These are phyloP conservation scores for Mandrillus leucophaeus DNA, from an alignment of 2,113 vertebrate species.

Conservation along the genomic window DNA sequence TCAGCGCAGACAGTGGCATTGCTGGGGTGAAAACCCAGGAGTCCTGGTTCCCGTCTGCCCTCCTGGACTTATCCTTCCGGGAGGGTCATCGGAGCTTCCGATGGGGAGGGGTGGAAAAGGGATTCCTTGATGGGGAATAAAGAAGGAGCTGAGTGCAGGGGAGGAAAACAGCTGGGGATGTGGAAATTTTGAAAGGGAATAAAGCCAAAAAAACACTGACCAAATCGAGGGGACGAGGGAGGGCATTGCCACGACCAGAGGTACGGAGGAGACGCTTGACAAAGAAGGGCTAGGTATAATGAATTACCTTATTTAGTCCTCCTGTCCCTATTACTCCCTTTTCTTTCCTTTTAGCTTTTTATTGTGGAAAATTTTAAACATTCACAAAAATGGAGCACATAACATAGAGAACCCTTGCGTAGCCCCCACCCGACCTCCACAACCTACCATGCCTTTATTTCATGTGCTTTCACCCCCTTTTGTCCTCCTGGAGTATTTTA, in stretches of 20 bases:
- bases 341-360: not conserved
- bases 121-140: not conserved
- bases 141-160: not conserved
- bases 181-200: not conserved
- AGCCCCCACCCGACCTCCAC: not conserved
- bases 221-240: not conserved
- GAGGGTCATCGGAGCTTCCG: not conserved
- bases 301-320: not conserved
- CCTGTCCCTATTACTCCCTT: not conserved
- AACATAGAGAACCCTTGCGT: not conserved
- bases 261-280: not conserved
- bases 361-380: not conserved
- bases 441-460: not conserved
- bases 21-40: not conserved
- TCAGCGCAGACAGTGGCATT: not conserved
- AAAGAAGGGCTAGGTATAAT: not conserved
- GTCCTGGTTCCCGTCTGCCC: not conserved
- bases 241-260: not conserved
- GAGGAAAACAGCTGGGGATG: not conserved
- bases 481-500: not conserved
- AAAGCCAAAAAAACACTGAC: not conserved
- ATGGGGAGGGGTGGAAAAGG: not conserved
- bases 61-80: not conserved
- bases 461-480: not conserved
- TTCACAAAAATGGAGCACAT: not conserved